Conservation (phyloP, 2,797 vertebrate species). For the Neosilurus mollespiculum region DNA sequence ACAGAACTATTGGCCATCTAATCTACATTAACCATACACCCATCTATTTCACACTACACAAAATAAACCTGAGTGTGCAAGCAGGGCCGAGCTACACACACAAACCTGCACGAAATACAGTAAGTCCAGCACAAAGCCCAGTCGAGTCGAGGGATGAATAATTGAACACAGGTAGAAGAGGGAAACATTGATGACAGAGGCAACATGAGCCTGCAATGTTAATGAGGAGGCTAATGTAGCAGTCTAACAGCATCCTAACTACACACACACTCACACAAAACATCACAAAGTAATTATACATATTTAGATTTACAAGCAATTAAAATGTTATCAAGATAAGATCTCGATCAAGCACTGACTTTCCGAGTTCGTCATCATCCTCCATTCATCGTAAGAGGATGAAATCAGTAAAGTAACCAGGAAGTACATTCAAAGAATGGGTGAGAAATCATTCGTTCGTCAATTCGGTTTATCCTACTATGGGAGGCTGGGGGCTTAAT, state of each 20-base stretch:
- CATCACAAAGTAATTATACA: not conserved
- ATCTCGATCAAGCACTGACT: not conserved
- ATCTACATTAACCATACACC: not conserved
- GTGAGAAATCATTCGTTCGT: not conserved
- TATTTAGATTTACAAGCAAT: constrained; percentile 6
- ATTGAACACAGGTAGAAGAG: constrained; percentile 77
- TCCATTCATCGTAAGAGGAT: not conserved
- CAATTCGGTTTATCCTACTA: too few relatives aligned
- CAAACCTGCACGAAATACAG: constrained; percentile 60
- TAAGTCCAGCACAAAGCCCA: constrained; percentile 67
- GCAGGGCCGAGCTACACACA: not conserved
- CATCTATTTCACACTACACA: not conserved
- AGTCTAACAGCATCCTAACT: constrained; percentile 23
- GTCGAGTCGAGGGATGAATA: constrained; percentile 78
- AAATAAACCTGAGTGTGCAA: not conserved
- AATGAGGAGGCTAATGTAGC: constrained; percentile 58
- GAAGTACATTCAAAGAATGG: not conserved
- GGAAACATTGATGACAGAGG: constrained; percentile 69
- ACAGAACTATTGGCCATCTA: constrained; percentile 20
- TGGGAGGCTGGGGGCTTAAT: too few relatives aligned
- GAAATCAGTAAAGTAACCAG: not conserved
- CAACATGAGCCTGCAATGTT: constrained; percentile 61
- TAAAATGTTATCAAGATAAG: not conserved
- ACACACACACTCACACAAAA: constrained; percentile 27
- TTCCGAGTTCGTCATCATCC: not conserved